These are phyloP conservation scores for Agelas oroides DNA, from an alignment of 37 sponge, comb jelly and placozoan genomes.

Conservation along the genomic window DNA sequence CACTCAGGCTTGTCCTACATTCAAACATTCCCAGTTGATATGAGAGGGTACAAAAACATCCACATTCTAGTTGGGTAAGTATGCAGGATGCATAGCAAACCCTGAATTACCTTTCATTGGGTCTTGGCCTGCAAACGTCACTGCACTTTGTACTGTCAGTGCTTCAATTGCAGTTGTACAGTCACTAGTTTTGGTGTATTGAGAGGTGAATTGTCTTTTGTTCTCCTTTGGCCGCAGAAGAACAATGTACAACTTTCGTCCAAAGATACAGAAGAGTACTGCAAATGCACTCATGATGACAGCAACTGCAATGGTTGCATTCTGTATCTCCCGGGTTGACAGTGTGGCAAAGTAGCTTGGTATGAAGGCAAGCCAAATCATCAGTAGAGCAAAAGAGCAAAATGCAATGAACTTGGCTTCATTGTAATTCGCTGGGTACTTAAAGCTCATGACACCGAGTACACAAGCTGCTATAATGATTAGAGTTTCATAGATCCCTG, in stretches of 20 bases:
- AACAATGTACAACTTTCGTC: constrained; percentile 9
- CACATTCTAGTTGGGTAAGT: no score
- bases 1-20: no score
- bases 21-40: no score
- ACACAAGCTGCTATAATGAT: constrained; percentile 44
- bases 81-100: no score
- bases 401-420: constrained; percentile 59
- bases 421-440: constrained; percentile 71
- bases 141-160: no score
- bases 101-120: no score
- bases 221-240: constrained; percentile 12
- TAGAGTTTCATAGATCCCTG: constrained; percentile 26
- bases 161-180: no score
- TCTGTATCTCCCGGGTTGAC: not conserved
- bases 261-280: constrained; percentile 13
- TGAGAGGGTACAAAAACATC: no score
- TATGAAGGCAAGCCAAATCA: constrained; percentile 62
- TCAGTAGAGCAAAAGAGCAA: constrained; percentile 46
- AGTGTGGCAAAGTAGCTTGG: constrained; percentile 44
- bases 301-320: constrained; percentile 23
- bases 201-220: not conserved
- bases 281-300: constrained; percentile 5
- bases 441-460: constrained; percentile 50
- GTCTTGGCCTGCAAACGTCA: no score
- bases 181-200: no score